Evolutionary conservation across 2,797 vertebrate genomes (phyloP).

Genomic region (Nannoperca australis): DNA sequence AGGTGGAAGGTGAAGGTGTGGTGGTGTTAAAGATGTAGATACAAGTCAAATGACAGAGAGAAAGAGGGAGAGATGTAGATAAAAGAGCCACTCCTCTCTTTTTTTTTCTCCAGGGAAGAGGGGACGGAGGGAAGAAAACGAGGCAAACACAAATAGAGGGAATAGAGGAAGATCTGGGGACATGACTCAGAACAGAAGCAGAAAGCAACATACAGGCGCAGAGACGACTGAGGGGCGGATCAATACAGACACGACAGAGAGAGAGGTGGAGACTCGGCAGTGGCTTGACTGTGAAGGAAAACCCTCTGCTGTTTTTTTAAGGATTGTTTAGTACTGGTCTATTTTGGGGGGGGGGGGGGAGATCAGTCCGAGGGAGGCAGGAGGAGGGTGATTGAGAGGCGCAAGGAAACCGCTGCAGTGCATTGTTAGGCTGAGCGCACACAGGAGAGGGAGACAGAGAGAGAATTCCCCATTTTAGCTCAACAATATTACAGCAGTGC

Average conservation of each 20-base stretch:
- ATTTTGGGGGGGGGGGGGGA: not conserved
- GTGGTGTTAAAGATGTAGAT: conserved; percentile 33
- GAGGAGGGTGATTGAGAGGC: conserved; percentile 51
- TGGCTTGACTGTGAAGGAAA: conserved; percentile 69
- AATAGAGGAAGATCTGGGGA: conserved; percentile 21
- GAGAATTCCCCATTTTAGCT: conserved; percentile 84
- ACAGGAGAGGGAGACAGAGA: conserved; percentile 80
- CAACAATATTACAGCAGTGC: conserved; percentile 81
- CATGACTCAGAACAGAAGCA: conserved; percentile 31
- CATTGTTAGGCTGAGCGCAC: conserved; percentile 80
- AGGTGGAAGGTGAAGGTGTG: conserved; percentile 8
- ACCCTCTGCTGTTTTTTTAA: conserved; percentile 59
- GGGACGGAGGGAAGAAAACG: not conserved
- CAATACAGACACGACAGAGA: conserved; percentile 60
- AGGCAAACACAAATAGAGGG: conserved; percentile 8
- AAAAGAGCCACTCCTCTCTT: conserved; percentile 27
- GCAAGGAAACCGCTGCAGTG: conserved; percentile 82
- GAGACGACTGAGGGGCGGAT: conserved; percentile 65
- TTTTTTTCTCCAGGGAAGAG: conserved; percentile 12
- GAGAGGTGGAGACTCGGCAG: conserved; percentile 68
- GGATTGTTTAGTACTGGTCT: conserved; percentile 64
- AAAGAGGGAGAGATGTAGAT: conserved; percentile 12
- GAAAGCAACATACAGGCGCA: conserved; percentile 49
- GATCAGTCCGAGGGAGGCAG: conserved; percentile 32
- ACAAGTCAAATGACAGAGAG: conserved; percentile 40